Percentiles rank a stretch among this genome's conserved stretches.
phyloP scores from a whole-genome alignment of 2,888 invertebrate species.

The Thereva unica region DNA sequence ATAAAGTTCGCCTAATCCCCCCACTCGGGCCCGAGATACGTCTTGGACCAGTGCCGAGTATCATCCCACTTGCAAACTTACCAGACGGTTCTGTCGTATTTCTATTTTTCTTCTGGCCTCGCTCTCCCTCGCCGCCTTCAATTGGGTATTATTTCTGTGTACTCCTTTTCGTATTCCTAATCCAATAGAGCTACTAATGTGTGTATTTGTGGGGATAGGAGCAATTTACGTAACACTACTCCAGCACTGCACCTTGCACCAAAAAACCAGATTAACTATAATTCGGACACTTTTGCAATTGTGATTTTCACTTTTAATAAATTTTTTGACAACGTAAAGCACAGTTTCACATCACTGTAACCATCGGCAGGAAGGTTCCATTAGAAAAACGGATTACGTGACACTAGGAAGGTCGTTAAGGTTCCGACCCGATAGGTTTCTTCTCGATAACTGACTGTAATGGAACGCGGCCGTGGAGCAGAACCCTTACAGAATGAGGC shows the following conservation, averaged over 20 bases:
- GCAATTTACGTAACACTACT: constrained; percentile 23
- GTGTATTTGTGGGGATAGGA: constrained; percentile 1
- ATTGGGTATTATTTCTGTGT: constrained; percentile 13
- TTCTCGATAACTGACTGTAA: constrained; percentile 24
- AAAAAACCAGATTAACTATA: background rate
- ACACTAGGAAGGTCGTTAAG: constrained; percentile 1
- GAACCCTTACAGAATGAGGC: constrained; percentile 4
- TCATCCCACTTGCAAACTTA: constrained; percentile 15
- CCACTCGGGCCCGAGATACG: background rate
- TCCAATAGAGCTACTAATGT: constrained; percentile 27
- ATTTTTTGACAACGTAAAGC: background rate
- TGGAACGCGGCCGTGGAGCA: constrained; percentile 16
- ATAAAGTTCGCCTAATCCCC: constrained; percentile 7
- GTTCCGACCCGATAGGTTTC: constrained; percentile 18
- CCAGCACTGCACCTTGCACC: constrained; percentile 9
- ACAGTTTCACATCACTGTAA: constrained; percentile 14
- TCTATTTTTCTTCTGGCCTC: background rate
- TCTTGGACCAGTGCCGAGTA: constrained; percentile 6
- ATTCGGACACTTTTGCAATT: background rate
- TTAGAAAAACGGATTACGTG: constrained; percentile 18
- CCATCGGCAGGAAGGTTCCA: background rate
- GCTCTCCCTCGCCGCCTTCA: background rate
- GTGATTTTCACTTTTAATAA: background rate
- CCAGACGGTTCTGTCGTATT: constrained; percentile 28
- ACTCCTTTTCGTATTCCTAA: constrained; percentile 26